These are phyloP conservation scores for Cercopithecus petaurista DNA, from an alignment of 2,797 vertebrate genomes.

Conservation along the genomic window DNA sequence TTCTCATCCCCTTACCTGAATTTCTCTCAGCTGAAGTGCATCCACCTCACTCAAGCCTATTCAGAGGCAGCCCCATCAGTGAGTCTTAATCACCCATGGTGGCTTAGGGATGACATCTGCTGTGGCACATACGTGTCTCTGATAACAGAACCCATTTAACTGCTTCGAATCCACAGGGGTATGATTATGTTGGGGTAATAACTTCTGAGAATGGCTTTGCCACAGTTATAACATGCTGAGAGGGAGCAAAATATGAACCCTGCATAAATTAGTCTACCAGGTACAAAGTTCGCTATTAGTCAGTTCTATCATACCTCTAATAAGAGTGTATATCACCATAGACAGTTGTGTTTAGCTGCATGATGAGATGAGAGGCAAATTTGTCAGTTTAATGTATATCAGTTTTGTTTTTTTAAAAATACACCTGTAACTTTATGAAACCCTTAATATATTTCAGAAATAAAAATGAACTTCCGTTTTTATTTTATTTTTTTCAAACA, in stretches of 20 bases:
- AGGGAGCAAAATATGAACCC: constrained; percentile 5
- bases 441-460: neutral
- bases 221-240: constrained; percentile 36
- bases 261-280: constrained; percentile 39
- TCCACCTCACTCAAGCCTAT: neutral
- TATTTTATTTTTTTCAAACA: neutral
- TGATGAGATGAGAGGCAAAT: neutral
- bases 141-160: constrained; percentile 59
- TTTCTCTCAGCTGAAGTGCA: neutral
- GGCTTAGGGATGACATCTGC: constrained; percentile 47
- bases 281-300: constrained; percentile 12
- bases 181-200: constrained; percentile 33
- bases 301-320: neutral
- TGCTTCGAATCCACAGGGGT: constrained; percentile 57
- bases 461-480: neutral
- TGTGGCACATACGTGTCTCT: constrained; percentile 46
- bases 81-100: constrained; percentile 62
- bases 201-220: constrained; percentile 44
- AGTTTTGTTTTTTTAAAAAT: neutral
- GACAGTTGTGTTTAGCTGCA: neutral
- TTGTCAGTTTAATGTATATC: neutral
- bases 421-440: constrained; percentile 11
- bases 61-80: neutral
- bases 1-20: neutral
- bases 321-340: neutral